Evolutionary conservation across 1,140 invertebrate species (phyloP).

Genomic region (Temnothorax longispinosus): DNA sequence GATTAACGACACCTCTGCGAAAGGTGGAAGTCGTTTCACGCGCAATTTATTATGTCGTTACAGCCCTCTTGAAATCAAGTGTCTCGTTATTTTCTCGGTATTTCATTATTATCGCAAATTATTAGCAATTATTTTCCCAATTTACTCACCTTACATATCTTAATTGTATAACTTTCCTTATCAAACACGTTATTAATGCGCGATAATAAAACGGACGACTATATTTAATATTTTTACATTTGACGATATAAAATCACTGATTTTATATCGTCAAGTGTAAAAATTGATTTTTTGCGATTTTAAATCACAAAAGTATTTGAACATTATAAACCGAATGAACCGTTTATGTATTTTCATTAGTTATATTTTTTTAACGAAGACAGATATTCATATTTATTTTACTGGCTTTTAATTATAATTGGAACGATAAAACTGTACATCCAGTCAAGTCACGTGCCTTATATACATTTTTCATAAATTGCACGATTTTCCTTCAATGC

Average conservation of each 20-base stretch:
- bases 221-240: not conserved
- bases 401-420: not conserved
- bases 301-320: not conserved
- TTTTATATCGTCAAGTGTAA: too few relatives aligned
- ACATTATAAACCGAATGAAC: not conserved
- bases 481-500: not conserved
- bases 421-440: not conserved
- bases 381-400: not conserved
- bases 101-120: slow-evolving; percentile 1
- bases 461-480: not conserved
- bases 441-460: not conserved
- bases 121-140: not conserved
- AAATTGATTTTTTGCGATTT: too few relatives aligned
- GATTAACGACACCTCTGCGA: slow-evolving; percentile 23
- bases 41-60: slow-evolving; percentile 21
- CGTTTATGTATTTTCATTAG: not conserved
- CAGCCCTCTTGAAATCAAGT: not conserved
- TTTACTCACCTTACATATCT: not conserved
- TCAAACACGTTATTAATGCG: not conserved
- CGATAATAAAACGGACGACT: not conserved
- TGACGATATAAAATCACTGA: not conserved
- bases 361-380: not conserved
- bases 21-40: slow-evolving; percentile 5
- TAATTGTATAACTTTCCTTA: not conserved
- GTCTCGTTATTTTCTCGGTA: not conserved